Evolutionary conservation across 2,113 vertebrate genomes (phyloP), one percentile per base, ranked within the genome.

Genomic region (Cephalopterus ornatus): DNA sequence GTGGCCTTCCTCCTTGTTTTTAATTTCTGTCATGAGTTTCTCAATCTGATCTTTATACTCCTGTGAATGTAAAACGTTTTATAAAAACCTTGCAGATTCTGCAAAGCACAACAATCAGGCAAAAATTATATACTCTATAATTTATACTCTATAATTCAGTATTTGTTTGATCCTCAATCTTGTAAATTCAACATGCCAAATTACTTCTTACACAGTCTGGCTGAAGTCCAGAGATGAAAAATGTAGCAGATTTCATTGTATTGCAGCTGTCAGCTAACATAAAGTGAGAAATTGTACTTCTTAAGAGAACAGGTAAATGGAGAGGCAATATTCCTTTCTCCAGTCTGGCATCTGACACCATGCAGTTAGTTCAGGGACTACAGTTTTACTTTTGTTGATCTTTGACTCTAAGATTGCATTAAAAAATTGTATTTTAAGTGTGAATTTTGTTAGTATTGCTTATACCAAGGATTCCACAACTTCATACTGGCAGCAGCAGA

Each of bases 1-100:
- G 84, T 98, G 93, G 67, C 92, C 95, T 46, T 98, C 97, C 21
- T 98, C 98, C 95, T 98, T 98, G 81, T 87, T 97, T 98, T 97
- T 97, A 52, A 98, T 96, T 95, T 98, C 97, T 92, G 7, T 87
- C 67, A 75, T 46, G 91, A 98, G 93, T 92, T 96, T 97, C 70
- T 98, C 93, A 95, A 98, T 92, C 84, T 97, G 88, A 90, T 89
- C 94, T 71, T 97, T 97, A 95, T 98, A 95, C 37, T 98, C 97
- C 98, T 98, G 93, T 13, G 23, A 88, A 97, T 12, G 6, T 44
- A 96, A 96, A 86, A 82, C 62, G 6, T 42, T 68, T 86, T 46
- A 75, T 89, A 49, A 84, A 90, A 41, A 72, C 49, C 39, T 20
- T 52, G 11, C 55, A 8, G 6, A 44, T 58, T 80, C 47, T 71